Base-by-base conservation (phyloP, 2,113 vertebrate genomes). In the Burhinus bistriatus region DNA sequence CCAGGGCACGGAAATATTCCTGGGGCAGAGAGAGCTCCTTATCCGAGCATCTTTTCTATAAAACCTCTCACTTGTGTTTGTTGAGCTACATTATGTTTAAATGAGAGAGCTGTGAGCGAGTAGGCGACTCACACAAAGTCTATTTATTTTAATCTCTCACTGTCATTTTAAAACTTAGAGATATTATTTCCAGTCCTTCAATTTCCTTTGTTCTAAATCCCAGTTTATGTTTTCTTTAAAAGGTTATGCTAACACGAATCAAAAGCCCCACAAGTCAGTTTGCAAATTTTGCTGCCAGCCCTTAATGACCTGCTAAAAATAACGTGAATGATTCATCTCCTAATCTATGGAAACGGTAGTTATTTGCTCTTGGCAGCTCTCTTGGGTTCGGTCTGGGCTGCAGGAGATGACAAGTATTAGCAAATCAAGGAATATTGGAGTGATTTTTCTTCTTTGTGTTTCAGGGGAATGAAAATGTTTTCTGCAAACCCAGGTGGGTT, bases 221-320 rank as follows among this genome's bases (percentile, higher is more conserved):
- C 85, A 22, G 70, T 2, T 47, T 72, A 34, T 84, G 58, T 76
- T 82, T 81, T 36, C 86, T 78, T 59, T 40, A n/a, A 40, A 59
- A 81, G 88, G 76, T 15, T 90, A 45, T 62, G 87, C 82, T 93
- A 68, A 61, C 86, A 84, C 22, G 7, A 26, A 5, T 19, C 75
- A 76, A 75, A 83, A 84, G 62, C 52, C 84, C 69, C 85, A 16
- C 86, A 12, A 84, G 79, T 29, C 83, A 30, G 18, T 78, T 81
- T 57, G 77, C 76, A 93, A 54, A 82, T 73, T 64, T 81, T 29
- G 40, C 84, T 83, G 88, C 73, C 80, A 84, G 86, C 80, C 89
- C 80, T 75, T 95, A 96, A 95, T 64, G 80, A 97, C 73, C 95
- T 87, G 89, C 96, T 96, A 95, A 96, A 97, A 95, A 96, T 96